phyloP scores from a whole-genome alignment of 2,888 invertebrate species.

The Lasioglossum calceatum region DNA sequence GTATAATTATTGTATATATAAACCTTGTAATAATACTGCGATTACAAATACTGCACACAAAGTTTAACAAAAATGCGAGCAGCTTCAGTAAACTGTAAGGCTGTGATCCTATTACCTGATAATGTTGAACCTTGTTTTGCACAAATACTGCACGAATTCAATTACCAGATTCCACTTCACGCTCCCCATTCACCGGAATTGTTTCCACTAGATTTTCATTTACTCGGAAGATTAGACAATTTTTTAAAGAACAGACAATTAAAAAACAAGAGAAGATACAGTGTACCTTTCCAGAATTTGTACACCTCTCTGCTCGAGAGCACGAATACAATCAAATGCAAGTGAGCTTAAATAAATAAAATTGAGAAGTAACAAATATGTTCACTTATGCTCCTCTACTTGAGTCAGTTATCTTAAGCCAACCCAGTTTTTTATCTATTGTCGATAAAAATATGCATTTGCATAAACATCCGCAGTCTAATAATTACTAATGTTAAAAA shows the following conservation, averaged over 20 bases:
- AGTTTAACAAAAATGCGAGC: neutral
- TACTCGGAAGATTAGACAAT: neutral
- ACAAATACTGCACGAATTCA: neutral
- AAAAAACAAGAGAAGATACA: neutral
- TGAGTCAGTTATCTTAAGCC: no score
- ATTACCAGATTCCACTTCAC: neutral
- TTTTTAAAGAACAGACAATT: neutral
- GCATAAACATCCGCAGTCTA: no score
- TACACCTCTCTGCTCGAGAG: no score
- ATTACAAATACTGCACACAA: neutral
- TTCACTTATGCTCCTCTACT: no score
- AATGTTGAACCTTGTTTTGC: neutral
- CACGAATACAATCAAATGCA: no score
- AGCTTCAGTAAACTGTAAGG: neutral
- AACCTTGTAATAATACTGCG: neutral
- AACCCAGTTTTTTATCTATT: no score
- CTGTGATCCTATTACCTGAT: neutral
- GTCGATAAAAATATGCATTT: no score
- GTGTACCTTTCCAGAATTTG: neutral
- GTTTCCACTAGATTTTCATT: neutral
- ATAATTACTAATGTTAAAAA: no score
- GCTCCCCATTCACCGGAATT: neutral
- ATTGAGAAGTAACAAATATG: no score
- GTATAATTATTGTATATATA: no score
- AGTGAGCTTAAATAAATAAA: no score